Evolutionary conservation across 1,140 invertebrate species (phyloP).

Genomic region (Tetramorium alpestre): DNA sequence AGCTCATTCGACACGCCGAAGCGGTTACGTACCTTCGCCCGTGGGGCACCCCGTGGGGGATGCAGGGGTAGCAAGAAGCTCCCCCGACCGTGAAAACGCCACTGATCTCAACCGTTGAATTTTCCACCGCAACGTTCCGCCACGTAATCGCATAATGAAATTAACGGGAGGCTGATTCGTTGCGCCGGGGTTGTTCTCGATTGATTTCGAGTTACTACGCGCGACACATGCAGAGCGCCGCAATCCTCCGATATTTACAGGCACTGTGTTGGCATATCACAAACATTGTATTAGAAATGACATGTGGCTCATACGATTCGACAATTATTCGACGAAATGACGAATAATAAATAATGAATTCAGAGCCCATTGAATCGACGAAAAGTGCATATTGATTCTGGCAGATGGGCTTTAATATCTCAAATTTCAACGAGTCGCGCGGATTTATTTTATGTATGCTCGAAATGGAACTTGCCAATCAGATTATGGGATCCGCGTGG

Average conservation of each 20-base stretch:
- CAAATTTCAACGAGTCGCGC: neutral
- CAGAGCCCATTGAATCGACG: neutral
- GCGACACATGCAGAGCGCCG: neutral
- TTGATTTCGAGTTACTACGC: neutral
- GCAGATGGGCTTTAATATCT: neutral
- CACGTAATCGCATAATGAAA: conserved; percentile 46
- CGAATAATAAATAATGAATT: neutral
- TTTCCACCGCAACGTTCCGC: neutral
- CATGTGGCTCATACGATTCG: neutral
- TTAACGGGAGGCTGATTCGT: neutral
- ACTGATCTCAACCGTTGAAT: conserved; percentile 24
- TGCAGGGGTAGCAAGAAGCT: neutral
- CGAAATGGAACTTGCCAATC: conserved; percentile 55
- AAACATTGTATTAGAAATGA: neutral
- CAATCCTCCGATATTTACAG: neutral
- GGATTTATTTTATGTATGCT: conserved; percentile 51
- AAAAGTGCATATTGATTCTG: neutral
- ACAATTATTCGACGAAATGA: neutral
- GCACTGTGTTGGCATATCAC: neutral
- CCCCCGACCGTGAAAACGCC: conserved; percentile 4
- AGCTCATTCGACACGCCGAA: neutral
- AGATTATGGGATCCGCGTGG: conserved; percentile 48
- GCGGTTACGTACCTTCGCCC: conserved; percentile 7
- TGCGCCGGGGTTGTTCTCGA: neutral
- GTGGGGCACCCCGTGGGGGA: neutral